Evolutionary conservation across 2,797 vertebrate species (phyloP).

Genomic region (Peromyscus attwateri): DNA sequence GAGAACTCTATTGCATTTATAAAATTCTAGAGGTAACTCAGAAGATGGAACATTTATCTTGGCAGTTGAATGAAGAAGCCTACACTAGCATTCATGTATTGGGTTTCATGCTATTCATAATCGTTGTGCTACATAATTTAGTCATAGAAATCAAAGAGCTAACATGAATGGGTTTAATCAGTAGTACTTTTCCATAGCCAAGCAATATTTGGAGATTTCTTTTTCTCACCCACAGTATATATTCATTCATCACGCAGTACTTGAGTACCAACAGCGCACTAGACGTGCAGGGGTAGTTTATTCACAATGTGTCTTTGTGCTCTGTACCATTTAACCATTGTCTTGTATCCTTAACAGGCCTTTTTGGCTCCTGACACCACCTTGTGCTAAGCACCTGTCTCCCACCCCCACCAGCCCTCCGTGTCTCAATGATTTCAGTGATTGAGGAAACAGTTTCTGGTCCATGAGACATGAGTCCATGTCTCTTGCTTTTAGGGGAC

Average conservation of each 20-base stretch:
- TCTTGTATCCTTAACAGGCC: not conserved
- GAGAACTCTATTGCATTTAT: not conserved
- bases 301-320: too few species aligned
- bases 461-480: too few species aligned
- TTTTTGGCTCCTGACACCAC: not conserved
- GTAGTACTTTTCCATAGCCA: not conserved
- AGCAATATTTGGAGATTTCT: not conserved
- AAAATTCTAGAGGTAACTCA: not conserved
- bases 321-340: not conserved
- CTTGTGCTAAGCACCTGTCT: not conserved
- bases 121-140: not conserved
- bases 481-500: too few species aligned
- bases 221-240: not conserved
- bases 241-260: not conserved
- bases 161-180: not conserved
- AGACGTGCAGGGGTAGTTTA: not conserved
- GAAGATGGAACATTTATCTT: conserved; percentile 1
- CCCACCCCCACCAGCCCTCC: not conserved
- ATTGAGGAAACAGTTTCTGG: not conserved
- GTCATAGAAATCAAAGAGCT: conserved; percentile 22
- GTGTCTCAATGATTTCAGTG: not conserved
- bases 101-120: not conserved
- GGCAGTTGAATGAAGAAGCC: conserved; percentile 29
- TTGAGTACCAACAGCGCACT: not conserved
- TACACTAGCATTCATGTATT: not conserved